Percentiles rank a stretch among this genome's conserved stretches.
These are phyloP conservation scores for Bhutanitis thaidina DNA, from an alignment of 2,888 invertebrate genomes.

Conservation along the genomic window DNA sequence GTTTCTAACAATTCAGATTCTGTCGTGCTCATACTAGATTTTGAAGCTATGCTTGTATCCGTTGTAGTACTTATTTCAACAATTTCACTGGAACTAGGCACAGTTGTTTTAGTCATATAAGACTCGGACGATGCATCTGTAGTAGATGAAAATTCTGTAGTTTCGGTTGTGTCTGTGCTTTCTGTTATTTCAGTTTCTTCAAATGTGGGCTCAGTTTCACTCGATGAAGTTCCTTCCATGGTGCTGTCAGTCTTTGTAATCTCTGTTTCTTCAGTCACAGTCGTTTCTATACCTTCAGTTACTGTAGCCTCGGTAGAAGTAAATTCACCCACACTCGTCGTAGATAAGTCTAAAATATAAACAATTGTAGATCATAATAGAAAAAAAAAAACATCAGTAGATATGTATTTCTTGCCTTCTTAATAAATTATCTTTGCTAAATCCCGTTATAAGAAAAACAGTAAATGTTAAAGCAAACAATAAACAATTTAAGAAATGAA, in stretches of 20 bases:
- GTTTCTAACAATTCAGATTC: constrained; percentile 18
- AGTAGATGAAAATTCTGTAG: constrained; percentile 2
- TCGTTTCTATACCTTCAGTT: constrained; percentile 10
- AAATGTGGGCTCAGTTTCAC: constrained; percentile 6
- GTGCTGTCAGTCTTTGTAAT: constrained; percentile 11
- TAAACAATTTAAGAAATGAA: no score
- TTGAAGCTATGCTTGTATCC: background rate
- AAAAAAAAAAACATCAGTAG: no score
- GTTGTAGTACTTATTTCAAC: constrained; percentile 16
- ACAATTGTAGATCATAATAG: no score
- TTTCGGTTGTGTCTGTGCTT: constrained; percentile 10
- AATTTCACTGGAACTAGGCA: background rate
- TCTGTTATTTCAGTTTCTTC: constrained; percentile 13
- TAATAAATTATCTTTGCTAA: constrained; percentile 1
- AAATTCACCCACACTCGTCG: background rate
- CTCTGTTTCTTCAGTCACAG: constrained; percentile 6
- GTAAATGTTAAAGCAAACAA: no score
- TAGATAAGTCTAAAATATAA: background rate
- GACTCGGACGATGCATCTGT: background rate
- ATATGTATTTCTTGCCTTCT: no score
- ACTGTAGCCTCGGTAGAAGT: constrained; percentile 3
- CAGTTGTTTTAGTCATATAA: background rate
- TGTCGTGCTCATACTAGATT: background rate
- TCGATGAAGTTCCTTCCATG: constrained; percentile 1
- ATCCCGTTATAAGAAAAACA: background rate